Conservation (phyloP, 92 coral and sea anemone species). For the Virgularia gustaviana region DNA sequence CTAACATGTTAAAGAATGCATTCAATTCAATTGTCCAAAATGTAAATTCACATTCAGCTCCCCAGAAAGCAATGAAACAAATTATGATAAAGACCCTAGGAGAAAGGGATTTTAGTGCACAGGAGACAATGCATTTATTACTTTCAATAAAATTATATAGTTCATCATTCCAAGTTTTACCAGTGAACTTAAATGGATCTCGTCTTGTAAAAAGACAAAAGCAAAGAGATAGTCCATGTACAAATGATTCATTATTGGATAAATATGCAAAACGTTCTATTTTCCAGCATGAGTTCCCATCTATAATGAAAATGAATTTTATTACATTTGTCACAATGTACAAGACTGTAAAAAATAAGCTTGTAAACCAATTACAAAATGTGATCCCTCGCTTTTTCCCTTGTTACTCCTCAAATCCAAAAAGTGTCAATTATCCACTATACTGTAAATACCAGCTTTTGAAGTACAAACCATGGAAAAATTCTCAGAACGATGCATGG, state of each 20-base stretch:
- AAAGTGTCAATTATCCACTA: conserved; percentile 44
- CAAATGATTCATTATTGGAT: conserved; percentile 52
- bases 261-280: conserved; percentile 53
- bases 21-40: conserved; percentile 37
- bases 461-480: conserved; percentile 58
- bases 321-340: conserved; percentile 50
- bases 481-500: conserved; percentile 55
- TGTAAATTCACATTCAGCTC: conserved; percentile 20
- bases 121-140: conserved; percentile 57
- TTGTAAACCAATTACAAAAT: conserved; percentile 30
- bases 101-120: conserved; percentile 38
- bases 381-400: conserved; percentile 59
- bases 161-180: conserved; percentile 36
- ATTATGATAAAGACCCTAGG: conserved; percentile 14
- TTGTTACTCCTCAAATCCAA: conserved; percentile 50
- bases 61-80: conserved; percentile 40
- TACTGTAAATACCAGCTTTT: conserved; percentile 53
- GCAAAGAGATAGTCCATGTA: conserved; percentile 15
- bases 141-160: conserved; percentile 45
- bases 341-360: conserved; percentile 37
- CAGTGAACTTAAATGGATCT: conserved; percentile 53
- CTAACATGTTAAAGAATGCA: conserved; percentile 36
- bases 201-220: conserved; percentile 33
- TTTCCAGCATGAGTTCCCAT: conserved; percentile 36
- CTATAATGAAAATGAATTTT: conserved; percentile 52